These are phyloP conservation scores for Eledone cirrhosa DNA, from an alignment of 2,888 invertebrate species.

Conservation along the genomic window DNA sequence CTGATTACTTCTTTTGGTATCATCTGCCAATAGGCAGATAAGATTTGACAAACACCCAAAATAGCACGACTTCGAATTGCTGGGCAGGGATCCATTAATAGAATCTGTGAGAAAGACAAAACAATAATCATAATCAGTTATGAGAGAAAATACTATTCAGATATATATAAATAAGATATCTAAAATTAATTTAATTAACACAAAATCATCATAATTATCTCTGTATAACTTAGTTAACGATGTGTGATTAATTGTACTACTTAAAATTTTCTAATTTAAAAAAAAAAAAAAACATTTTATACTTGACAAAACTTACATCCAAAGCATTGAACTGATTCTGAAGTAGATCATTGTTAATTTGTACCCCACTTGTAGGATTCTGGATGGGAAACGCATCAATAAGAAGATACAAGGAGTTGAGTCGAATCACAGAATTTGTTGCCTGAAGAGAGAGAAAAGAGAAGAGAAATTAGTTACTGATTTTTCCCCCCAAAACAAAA, in stretches of 20 bases:
- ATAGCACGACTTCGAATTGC: slow-evolving; percentile 47
- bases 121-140: too few relatives aligned
- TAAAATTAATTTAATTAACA: too few relatives aligned
- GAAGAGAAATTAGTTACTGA: too few relatives aligned
- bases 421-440: slow-evolving; percentile 61
- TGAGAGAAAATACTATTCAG: too few relatives aligned
- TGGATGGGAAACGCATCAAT: slow-evolving; percentile 65
- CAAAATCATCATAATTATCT: too few relatives aligned
- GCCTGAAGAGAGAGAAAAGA: slow-evolving; percentile 46
- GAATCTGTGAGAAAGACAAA: slow-evolving; percentile 39
- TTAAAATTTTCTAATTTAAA: too few relatives aligned
- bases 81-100: slow-evolving; percentile 56
- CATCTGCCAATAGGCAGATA: slow-evolving; percentile 60
- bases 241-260: too few relatives aligned
- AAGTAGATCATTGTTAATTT: slow-evolving; percentile 52
- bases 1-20: slow-evolving; percentile 61
- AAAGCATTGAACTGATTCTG: slow-evolving; percentile 64
- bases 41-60: slow-evolving; percentile 57
- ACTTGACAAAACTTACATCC: slow-evolving; percentile 36
- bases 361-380: slow-evolving; percentile 44
- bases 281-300: too few relatives aligned
- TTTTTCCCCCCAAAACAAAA: background rate
- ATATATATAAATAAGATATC: too few relatives aligned
- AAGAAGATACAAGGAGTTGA: slow-evolving; percentile 61
- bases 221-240: too few relatives aligned